Percentiles rank a stretch among this genome's conserved stretches.
Conservation (phyloP, 2,113 vertebrate genomes). For the Egretta garzetta region DNA sequence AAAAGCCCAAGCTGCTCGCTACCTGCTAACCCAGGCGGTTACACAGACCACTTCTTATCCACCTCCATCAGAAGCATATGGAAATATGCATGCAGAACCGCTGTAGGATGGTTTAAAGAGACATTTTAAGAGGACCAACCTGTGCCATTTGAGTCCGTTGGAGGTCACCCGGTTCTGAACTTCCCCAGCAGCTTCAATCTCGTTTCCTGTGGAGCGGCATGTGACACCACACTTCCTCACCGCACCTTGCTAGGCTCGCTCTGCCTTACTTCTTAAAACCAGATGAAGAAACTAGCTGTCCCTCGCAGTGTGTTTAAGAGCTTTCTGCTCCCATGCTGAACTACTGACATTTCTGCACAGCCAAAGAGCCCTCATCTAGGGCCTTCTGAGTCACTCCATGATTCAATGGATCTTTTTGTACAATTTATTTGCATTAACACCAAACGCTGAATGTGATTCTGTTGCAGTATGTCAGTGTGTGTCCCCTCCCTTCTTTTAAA, state of each 20-base stretch:
- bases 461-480: background rate
- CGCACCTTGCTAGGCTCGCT: slow-evolving; percentile 56
- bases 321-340: background rate
- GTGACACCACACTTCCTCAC: slow-evolving; percentile 77
- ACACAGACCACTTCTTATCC: accelerated
- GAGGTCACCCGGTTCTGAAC: slow-evolving; percentile 30
- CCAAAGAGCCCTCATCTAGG: background rate
- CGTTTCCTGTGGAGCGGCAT: slow-evolving; percentile 73
- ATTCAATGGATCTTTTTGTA: slow-evolving; percentile 34
- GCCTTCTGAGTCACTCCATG: slow-evolving; percentile 23
- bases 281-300: slow-evolving; percentile 26
- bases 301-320: background rate
- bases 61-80: background rate
- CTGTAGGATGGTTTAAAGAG: background rate
- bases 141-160: slow-evolving; percentile 53
- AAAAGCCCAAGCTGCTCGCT: accelerated
- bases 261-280: background rate
- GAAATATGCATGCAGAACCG: background rate
- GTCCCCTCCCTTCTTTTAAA: background rate
- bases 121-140: slow-evolving; percentile 69
- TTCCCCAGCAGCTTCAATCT: slow-evolving; percentile 64
- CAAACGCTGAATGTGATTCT: background rate
- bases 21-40: background rate
- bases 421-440: slow-evolving; percentile 15
- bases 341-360: slow-evolving; percentile 1